A percentile compares a stretch with the other conserved stretches of the same genome.
These are phyloP conservation scores for Timandra comae DNA, from an alignment of 2,888 invertebrate genomes.

Conservation along the genomic window DNA sequence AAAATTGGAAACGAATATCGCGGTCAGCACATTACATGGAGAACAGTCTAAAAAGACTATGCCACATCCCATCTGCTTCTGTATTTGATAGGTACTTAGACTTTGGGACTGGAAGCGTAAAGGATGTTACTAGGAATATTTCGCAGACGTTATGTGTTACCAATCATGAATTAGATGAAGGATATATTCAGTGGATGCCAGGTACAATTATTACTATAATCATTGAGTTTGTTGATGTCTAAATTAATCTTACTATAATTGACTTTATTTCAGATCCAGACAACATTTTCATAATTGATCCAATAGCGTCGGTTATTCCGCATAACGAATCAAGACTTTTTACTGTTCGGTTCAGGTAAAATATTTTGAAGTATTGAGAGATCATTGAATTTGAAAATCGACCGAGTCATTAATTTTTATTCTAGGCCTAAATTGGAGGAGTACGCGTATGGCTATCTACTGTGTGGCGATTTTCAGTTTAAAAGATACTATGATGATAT, in stretches of 20 bases:
- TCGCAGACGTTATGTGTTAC: conserved; percentile 65
- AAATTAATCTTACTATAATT: no score
- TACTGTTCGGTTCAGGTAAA: conserved; percentile 63
- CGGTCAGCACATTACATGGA: conserved; percentile 58
- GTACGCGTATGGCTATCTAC: conserved; percentile 54
- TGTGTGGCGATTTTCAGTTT: conserved; percentile 60
- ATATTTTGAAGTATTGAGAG: no score
- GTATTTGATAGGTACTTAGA: conserved; percentile 61
- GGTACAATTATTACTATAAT: no score
- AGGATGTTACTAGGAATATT: conserved; percentile 54
- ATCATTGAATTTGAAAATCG: background rate
- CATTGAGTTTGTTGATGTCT: no score
- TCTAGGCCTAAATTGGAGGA: conserved; percentile 53
- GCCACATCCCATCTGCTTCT: conserved; percentile 56
- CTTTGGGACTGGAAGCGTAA: conserved; percentile 55
- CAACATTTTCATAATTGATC: conserved; percentile 58
- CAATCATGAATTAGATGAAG: conserved; percentile 59
- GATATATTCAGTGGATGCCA: conserved; percentile 62
- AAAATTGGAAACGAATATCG: conserved; percentile 42
- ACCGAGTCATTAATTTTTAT: background rate
- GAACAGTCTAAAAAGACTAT: conserved; percentile 55
- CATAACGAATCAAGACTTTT: conserved; percentile 62
- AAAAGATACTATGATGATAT: conserved; percentile 30
- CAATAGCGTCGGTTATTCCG: conserved; percentile 50
- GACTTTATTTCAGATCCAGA: conserved; percentile 58